Percentiles rank a stretch among this genome's conserved stretches.
These are phyloP conservation scores for Tethea ocularis DNA, from an alignment of 2,888 invertebrate species.

Conservation along the genomic window DNA sequence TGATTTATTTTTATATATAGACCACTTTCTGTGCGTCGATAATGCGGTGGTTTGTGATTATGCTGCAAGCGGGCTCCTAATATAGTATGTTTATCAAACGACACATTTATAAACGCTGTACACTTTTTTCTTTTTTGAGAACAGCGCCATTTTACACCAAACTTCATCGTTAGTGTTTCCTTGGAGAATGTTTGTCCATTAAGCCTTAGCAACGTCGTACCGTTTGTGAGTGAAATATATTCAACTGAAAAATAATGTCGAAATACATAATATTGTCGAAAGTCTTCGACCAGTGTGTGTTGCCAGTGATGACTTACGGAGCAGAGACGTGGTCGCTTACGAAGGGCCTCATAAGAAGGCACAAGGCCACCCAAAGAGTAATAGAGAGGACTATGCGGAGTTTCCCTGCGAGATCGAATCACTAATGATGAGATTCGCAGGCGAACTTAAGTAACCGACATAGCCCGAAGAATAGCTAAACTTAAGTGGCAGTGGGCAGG, in stretches of 20 bases:
- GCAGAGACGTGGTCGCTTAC: too few species aligned
- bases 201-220: constrained; percentile 16
- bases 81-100: constrained; percentile 36
- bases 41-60: constrained; percentile 41
- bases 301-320: too few species aligned
- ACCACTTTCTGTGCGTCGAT: constrained; percentile 30
- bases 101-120: constrained; percentile 44
- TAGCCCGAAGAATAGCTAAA: too few species aligned
- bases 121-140: constrained; percentile 33
- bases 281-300: too few species aligned
- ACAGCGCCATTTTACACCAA: constrained; percentile 7
- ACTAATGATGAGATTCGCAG: too few species aligned
- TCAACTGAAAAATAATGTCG: constrained; percentile 13
- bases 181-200: constrained; percentile 24
- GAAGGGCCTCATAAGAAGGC: too few species aligned
- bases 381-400: too few species aligned
- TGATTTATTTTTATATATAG: constrained; percentile 29
- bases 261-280: too few species aligned
- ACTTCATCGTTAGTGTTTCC: constrained; percentile 9
- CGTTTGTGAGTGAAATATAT: constrained; percentile 18
- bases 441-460: too few species aligned
- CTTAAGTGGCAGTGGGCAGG: too few species aligned
- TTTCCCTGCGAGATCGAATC: too few species aligned
- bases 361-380: too few species aligned
- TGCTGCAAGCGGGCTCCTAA: constrained; percentile 26